Conservation (phyloP, 2,888 invertebrate species). For the Lymantria dispar region DNA sequence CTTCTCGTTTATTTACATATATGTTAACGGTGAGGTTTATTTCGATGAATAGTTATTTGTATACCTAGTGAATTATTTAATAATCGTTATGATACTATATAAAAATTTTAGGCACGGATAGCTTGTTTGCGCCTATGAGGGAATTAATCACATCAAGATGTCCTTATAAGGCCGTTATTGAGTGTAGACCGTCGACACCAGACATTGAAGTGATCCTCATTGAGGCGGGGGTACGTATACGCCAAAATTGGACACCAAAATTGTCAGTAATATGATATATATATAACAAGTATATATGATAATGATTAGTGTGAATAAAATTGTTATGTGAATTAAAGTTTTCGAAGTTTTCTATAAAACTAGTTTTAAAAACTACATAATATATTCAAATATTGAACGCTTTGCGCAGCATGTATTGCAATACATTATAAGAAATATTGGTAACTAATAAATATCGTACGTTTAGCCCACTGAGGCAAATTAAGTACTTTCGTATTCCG, state of each 20-base stretch:
- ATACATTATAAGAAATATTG: slow-evolving; percentile 29
- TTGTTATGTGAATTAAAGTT: no score
- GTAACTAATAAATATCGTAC: slow-evolving; percentile 18
- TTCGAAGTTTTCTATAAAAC: no score
- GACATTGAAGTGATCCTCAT: slow-evolving; percentile 60
- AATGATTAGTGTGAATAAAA: background rate
- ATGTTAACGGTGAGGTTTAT: slow-evolving; percentile 68
- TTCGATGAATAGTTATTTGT: background rate
- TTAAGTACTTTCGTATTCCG: slow-evolving; percentile 2
- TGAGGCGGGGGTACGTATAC: slow-evolving; percentile 75
- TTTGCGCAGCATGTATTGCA: slow-evolving; percentile 44
- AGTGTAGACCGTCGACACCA: slow-evolving; percentile 75
- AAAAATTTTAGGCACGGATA: slow-evolving; percentile 67
- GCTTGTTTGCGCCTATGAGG: slow-evolving; percentile 67
- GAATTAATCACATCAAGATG: slow-evolving; percentile 54
- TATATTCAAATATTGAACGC: slow-evolving; percentile 25
- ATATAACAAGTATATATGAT: slow-evolving; percentile 5
- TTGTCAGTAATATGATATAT: slow-evolving; percentile 14
- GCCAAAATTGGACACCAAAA: slow-evolving; percentile 15
- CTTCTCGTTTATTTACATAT: slow-evolving; percentile 67
- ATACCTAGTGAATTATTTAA: background rate
- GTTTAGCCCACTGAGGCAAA: slow-evolving; percentile 33
- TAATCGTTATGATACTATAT: slow-evolving; percentile 32
- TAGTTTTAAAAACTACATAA: no score
- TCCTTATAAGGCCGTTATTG: slow-evolving; percentile 55